Conservation (phyloP, 2,113 vertebrate species). For the Mormyrus lacerda region DNA sequence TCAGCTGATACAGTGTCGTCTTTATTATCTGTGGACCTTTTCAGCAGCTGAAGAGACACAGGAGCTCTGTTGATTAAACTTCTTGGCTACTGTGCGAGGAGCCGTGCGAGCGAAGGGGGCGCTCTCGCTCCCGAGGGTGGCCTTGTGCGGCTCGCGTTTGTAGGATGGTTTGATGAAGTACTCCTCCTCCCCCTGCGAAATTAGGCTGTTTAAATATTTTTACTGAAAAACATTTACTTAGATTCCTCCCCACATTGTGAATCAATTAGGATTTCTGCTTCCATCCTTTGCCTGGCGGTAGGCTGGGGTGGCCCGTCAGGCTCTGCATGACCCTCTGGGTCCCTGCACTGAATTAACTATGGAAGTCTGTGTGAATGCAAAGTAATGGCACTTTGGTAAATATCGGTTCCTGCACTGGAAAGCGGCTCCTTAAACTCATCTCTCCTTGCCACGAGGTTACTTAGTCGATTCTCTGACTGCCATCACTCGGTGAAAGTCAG, state of each 20-base stretch:
- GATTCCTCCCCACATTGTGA: neutral
- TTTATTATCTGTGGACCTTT: slow-evolving; percentile 22
- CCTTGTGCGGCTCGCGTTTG: neutral
- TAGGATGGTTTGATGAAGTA: neutral
- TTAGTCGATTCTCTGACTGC: neutral
- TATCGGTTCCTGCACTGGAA: neutral
- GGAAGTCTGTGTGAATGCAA: neutral
- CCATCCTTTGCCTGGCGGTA: neutral
- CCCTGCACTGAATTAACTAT: neutral
- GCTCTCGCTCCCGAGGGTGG: neutral
- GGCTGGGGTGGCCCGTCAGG: neutral
- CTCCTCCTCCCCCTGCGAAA: neutral
- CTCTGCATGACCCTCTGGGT: neutral
- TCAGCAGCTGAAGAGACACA: neutral
- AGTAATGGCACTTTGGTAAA: neutral
- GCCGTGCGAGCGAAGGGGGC: neutral
- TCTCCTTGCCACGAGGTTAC: neutral
- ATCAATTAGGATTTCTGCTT: neutral
- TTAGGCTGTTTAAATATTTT: neutral
- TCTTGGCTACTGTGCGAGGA: neutral
- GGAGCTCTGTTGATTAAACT: neutral
- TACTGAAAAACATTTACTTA: neutral
- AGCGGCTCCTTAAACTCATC: neutral
- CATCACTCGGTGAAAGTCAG: neutral
- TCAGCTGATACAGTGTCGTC: slow-evolving; percentile 1